phyloP scores from a whole-genome alignment of 2,113 vertebrate genomes.

The Probosciger aterrimus region DNA sequence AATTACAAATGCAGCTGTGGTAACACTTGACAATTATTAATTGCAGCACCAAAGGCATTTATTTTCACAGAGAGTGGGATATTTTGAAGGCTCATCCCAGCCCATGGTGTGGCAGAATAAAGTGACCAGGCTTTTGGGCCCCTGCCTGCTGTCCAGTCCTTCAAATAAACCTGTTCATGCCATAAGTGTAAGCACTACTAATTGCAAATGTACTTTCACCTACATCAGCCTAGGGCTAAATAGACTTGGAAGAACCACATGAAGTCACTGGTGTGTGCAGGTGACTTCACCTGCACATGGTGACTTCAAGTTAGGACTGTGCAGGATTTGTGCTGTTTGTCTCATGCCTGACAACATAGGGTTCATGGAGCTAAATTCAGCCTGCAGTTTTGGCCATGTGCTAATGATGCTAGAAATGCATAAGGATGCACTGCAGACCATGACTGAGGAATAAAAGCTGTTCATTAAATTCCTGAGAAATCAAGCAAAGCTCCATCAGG shows the following conservation, averaged over 20 bases:
- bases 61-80: not conserved
- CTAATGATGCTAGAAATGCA: not conserved
- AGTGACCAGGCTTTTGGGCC: not conserved
- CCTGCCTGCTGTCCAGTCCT: not conserved
- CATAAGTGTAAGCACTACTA: not conserved
- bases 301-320: not conserved
- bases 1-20: not conserved
- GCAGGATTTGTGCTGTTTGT: not conserved
- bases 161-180: not conserved
- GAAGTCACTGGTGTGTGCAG: not conserved
- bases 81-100: not conserved
- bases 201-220: not conserved
- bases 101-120: not conserved
- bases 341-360: not conserved
- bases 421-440: not conserved
- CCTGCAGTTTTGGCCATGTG: not conserved
- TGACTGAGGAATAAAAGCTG: not conserved
- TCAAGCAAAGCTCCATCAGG: not conserved
- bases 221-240: not conserved
- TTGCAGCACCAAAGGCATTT: not conserved
- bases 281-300: not conserved
- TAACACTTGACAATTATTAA: not conserved
- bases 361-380: not conserved
- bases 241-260: not conserved
- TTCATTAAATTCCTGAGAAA: not conserved